phyloP scores from a whole-genome alignment of 2,888 invertebrate genomes.

The Harpalus rufipes region DNA sequence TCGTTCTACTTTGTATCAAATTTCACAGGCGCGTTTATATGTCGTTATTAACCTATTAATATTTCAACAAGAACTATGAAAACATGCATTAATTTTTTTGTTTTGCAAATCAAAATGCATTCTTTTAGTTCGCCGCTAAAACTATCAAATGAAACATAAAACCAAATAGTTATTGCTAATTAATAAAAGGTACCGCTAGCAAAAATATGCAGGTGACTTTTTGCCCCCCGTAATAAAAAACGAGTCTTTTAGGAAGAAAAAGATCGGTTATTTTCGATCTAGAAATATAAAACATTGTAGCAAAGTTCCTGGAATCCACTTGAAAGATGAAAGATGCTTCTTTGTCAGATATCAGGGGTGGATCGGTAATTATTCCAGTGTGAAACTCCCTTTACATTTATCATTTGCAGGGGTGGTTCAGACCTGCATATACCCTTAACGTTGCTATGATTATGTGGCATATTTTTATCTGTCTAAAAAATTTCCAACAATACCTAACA shows the following conservation, averaged over 20 bases:
- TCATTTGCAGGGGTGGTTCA: constrained; percentile 37
- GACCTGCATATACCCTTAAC: constrained; percentile 17
- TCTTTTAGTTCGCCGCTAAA: constrained; percentile 11
- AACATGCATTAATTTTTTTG: constrained; percentile 22
- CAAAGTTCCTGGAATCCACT: constrained; percentile 49
- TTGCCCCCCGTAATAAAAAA: constrained; percentile 28
- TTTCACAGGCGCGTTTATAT: constrained; percentile 29
- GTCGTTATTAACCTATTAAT: constrained; percentile 39
- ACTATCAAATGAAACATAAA: constrained; percentile 48
- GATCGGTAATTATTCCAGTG: constrained; percentile 48
- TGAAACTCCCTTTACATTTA: constrained; percentile 56
- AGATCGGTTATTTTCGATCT: constrained; percentile 39
- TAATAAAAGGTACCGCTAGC: constrained; percentile 47
- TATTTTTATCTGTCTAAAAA: constrained; percentile 49
- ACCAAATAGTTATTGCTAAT: constrained; percentile 51
- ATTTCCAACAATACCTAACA: constrained; percentile 25
- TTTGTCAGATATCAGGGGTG: constrained; percentile 43
- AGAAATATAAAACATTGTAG: constrained; percentile 46
- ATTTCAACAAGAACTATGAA: constrained; percentile 23
- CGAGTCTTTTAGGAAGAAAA: constrained; percentile 16
- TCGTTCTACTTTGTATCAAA: constrained; percentile 40
- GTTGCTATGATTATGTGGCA: constrained; percentile 35
- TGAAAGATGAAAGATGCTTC: constrained; percentile 45
- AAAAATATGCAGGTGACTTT: constrained; percentile 47
- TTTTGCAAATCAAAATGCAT: constrained; percentile 39